Conservation (phyloP, 2,888 invertebrate genomes). For the Habroteleia sp. region DNA sequence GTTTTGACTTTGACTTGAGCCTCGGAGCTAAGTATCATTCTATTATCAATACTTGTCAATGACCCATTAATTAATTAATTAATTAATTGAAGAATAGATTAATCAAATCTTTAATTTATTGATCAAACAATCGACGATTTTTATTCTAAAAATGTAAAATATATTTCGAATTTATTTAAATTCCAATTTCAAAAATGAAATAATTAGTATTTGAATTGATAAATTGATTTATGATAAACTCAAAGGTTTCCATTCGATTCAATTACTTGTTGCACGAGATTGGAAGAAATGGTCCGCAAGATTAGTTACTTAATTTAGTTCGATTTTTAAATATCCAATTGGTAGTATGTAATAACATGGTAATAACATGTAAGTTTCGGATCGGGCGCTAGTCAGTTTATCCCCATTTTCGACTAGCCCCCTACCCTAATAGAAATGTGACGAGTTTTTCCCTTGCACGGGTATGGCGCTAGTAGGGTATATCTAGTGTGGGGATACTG, state of each 20-base stretch:
- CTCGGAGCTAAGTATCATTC: background rate
- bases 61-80: background rate
- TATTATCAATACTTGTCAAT: background rate
- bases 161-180: background rate
- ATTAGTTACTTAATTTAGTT: slow-evolving; percentile 7
- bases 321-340: too few relatives aligned
- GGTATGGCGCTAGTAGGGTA: too few relatives aligned
- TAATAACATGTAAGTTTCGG: too few relatives aligned
- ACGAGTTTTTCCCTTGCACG: too few relatives aligned
- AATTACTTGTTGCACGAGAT: background rate
- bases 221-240: slow-evolving; percentile 1
- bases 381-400: too few relatives aligned
- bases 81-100: too few relatives aligned
- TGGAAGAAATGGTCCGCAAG: slow-evolving; percentile 1
- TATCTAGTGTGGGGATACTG: too few relatives aligned
- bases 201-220: background rate
- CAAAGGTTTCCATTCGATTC: slow-evolving; percentile 1
- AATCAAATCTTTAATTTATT: too few relatives aligned
- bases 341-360: too few relatives aligned
- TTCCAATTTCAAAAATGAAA: background rate
- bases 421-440: too few relatives aligned
- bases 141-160: background rate
- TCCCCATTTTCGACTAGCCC: too few relatives aligned
- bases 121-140: background rate
- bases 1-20: slow-evolving; percentile 8